Conservation (phyloP, 37 sponge, comb jelly and placozoan genomes). For the Haliclona indistincta region DNA sequence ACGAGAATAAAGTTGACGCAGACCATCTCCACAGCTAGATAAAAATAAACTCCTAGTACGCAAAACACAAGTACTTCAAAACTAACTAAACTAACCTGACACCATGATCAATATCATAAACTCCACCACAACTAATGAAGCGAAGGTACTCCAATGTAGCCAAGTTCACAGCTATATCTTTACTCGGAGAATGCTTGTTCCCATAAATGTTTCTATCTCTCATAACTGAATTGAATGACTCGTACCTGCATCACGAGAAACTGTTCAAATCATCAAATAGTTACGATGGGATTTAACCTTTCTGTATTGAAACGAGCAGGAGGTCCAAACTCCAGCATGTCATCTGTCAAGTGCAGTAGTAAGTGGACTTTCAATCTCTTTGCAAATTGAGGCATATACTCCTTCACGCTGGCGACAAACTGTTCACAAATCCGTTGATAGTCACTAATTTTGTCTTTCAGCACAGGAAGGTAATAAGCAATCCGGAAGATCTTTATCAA, state of each 20-base stretch:
- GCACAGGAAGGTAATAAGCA: conserved; percentile 18
- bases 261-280: neutral
- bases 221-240: conserved; percentile 38
- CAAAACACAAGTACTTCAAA: neutral
- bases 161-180: conserved; percentile 42
- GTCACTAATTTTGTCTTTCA: neutral
- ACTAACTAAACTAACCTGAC: no score
- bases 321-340: conserved; percentile 48
- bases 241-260: conserved; percentile 28
- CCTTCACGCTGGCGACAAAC: conserved; percentile 23
- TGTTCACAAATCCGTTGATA: conserved; percentile 1
- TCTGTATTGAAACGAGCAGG: conserved; percentile 43
- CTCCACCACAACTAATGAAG: conserved; percentile 22
- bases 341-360: conserved; percentile 40
- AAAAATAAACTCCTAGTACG: no score
- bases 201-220: conserved; percentile 34
- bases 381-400: conserved; percentile 4
- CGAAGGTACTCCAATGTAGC: conserved; percentile 5
- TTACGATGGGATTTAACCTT: conserved; percentile 17
- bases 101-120: neutral
- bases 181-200: conserved; percentile 45
- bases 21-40: conserved; percentile 4
- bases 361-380: conserved; percentile 41
- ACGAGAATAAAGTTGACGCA: neutral
- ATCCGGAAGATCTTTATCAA: conserved; percentile 20